Percentiles rank a stretch among this genome's conserved stretches.
Evolutionary conservation across 2,888 invertebrate genomes (phyloP).

Genomic region (Branchipolynoe longqiensis): DNA sequence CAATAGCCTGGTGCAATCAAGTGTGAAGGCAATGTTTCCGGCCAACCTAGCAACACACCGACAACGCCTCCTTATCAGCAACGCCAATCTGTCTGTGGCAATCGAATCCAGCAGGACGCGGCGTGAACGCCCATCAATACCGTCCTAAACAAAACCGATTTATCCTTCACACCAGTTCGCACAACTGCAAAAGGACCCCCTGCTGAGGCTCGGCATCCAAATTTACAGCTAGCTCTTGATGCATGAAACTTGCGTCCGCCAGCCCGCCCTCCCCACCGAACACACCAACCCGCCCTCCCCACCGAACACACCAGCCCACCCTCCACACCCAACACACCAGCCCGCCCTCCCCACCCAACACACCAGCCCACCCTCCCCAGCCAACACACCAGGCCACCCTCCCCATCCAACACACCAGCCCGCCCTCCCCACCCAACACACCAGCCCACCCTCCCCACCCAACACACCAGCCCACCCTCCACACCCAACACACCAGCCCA

Average conservation of each 20-base stretch:
- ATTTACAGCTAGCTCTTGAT: conserved; percentile 21
- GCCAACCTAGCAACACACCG: background rate
- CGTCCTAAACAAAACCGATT: conserved; percentile 37
- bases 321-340: background rate
- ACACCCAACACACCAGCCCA: background rate
- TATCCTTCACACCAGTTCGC: conserved; percentile 22
- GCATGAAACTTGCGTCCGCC: too few species aligned
- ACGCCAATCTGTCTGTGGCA: conserved; percentile 27
- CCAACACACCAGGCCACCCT: background rate
- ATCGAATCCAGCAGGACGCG: conserved; percentile 26
- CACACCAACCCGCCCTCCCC: background rate
- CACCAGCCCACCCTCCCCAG: background rate
- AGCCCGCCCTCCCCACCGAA: background rate
- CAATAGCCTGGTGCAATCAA: too few species aligned
- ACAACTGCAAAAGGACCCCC: conserved; percentile 30
- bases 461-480: background rate
- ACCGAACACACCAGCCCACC: background rate
- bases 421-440: background rate
- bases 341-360: background rate
- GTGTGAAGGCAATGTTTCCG: too few species aligned
- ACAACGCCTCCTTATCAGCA: background rate
- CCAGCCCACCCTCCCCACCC: background rate
- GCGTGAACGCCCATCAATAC: conserved; percentile 19
- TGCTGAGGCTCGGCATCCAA: background rate
- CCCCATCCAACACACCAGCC: background rate